A percentile compares a stretch with the other conserved stretches of the same genome.
Conservation (phyloP, 2,113 vertebrate species). For the Syngnathus typhle region DNA sequence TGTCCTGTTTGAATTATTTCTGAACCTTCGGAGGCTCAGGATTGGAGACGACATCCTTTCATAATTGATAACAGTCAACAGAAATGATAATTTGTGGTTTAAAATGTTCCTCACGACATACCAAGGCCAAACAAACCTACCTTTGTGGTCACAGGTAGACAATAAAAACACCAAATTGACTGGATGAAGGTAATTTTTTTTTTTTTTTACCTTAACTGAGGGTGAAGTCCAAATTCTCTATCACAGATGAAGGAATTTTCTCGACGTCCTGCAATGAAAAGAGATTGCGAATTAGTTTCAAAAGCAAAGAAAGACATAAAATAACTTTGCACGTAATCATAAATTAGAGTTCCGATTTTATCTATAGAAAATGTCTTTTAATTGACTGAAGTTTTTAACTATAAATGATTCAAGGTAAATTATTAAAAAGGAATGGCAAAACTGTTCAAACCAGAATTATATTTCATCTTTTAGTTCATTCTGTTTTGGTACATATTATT, state of each 20-base stretch:
- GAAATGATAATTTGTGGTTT: neutral
- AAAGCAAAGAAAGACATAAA: neutral
- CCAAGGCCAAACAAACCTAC: neutral
- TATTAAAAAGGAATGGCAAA: no score
- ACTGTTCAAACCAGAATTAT: neutral
- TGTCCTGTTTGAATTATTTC: neutral
- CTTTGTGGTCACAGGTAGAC: neutral
- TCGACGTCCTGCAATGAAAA: conserved; percentile 60
- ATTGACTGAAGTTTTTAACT: neutral
- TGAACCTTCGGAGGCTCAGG: neutral
- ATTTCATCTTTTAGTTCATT: neutral
- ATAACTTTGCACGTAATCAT: neutral
- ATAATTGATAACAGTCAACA: neutral
- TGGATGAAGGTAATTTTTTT: neutral
- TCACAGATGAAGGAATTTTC: conserved; percentile 73
- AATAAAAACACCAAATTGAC: neutral
- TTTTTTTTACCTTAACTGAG: conserved; percentile 58
- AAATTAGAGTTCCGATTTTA: neutral
- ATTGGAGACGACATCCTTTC: neutral
- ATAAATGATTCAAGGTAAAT: no score
- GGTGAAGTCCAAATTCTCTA: conserved; percentile 42
- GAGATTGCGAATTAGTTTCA: conserved; percentile 5
- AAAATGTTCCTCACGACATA: neutral
- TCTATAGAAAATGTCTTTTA: neutral
- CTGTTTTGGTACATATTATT: neutral